A percentile compares a stretch with the other conserved stretches of the same genome.
phyloP scores from a whole-genome alignment of 2,113 vertebrate species.

The Fukomys damarensis region DNA sequence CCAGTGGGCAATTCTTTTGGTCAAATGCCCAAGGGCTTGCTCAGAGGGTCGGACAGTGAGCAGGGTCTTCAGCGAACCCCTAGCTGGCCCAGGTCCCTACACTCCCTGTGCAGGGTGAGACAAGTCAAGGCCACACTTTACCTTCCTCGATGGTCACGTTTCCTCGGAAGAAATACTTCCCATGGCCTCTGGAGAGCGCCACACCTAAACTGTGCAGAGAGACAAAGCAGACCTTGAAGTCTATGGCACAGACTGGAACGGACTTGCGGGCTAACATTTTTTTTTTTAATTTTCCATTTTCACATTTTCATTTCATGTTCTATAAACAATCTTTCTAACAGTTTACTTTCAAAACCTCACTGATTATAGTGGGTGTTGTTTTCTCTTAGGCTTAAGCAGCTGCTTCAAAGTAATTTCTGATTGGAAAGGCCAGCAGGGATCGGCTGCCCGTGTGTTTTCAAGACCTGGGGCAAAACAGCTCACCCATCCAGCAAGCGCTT shows the following conservation, averaged over 20 bases:
- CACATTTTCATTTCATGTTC: slow-evolving; percentile 73
- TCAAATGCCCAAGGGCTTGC: background rate
- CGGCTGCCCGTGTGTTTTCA: slow-evolving; percentile 51
- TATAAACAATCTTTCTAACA: slow-evolving; percentile 75
- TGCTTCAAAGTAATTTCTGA: slow-evolving; percentile 74
- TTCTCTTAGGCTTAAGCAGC: slow-evolving; percentile 71
- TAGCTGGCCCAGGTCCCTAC: background rate
- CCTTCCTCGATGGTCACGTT: slow-evolving; percentile 98
- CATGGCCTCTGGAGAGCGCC: slow-evolving; percentile 97
- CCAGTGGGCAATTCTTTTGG: background rate
- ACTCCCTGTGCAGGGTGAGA: background rate
- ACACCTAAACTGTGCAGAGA: slow-evolving; percentile 95
- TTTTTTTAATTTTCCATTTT: slow-evolving; percentile 75
- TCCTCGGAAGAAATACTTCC: slow-evolving; percentile 97
- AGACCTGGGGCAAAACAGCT: slow-evolving; percentile 75
- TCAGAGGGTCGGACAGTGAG: background rate
- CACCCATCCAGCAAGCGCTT: slow-evolving; percentile 45
- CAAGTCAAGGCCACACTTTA: slow-evolving; percentile 79
- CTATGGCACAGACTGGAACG: slow-evolving; percentile 70
- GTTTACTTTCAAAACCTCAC: slow-evolving; percentile 79
- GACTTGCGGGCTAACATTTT: slow-evolving; percentile 77
- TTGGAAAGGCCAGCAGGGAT: slow-evolving; percentile 70
- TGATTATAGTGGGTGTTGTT: slow-evolving; percentile 77
- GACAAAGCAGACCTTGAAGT: slow-evolving; percentile 86
- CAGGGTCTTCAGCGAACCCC: background rate